Evolutionary conservation across 1,140 invertebrate genomes (phyloP).

Genomic region (Bombus waltoni): DNA sequence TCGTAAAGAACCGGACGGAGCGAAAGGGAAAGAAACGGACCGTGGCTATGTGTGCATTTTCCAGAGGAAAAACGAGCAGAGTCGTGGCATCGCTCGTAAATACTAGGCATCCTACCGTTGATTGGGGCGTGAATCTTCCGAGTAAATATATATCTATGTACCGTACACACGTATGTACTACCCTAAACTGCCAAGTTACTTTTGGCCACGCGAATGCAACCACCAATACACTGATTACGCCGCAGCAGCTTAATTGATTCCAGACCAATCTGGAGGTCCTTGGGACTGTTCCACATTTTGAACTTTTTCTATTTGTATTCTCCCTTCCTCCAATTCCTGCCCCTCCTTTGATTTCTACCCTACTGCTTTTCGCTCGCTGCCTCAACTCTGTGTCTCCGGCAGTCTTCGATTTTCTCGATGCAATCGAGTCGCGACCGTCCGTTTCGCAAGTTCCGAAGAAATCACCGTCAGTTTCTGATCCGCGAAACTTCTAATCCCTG

Average conservation of each 20-base stretch:
- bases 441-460: slow-evolving; percentile 3
- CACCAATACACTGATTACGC: slow-evolving; percentile 57
- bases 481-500: neutral
- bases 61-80: slow-evolving; percentile 59
- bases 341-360: slow-evolving; percentile 8
- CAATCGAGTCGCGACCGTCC: slow-evolving; percentile 3
- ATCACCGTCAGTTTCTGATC: neutral
- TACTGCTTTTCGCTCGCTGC: neutral
- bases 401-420: slow-evolving; percentile 38
- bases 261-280: slow-evolving; percentile 51
- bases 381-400: neutral
- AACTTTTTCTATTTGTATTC: slow-evolving; percentile 48
- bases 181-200: slow-evolving; percentile 45
- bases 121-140: slow-evolving; percentile 69
- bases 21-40: slow-evolving; percentile 7
- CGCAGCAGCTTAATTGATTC: slow-evolving; percentile 63
- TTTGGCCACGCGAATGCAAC: slow-evolving; percentile 20
- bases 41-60: slow-evolving; percentile 36
- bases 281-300: slow-evolving; percentile 37
- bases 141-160: slow-evolving; percentile 43
- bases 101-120: slow-evolving; percentile 67
- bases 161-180: neutral
- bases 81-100: slow-evolving; percentile 66
- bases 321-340: neutral
- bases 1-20: slow-evolving; percentile 8